phyloP scores from a whole-genome alignment of 2,113 vertebrate genomes.

The Brachyhypopomus gauderio region DNA sequence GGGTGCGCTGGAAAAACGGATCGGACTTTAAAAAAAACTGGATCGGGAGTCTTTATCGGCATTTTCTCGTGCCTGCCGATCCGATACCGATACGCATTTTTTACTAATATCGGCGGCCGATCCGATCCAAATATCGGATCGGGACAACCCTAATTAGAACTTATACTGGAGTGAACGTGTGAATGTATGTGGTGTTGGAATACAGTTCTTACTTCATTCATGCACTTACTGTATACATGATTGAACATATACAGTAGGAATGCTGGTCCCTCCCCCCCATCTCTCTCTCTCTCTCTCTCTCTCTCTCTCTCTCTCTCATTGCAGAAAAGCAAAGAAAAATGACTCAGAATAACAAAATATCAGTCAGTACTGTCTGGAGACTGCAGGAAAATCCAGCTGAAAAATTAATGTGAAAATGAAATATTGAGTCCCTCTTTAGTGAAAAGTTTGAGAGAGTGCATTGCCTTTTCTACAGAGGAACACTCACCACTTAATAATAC shows the following conservation, averaged over 20 bases:
- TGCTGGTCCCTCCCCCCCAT: background rate
- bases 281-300: constrained; percentile 4
- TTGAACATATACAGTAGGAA: background rate
- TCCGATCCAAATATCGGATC: no score
- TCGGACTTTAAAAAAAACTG: no score
- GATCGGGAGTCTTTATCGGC: no score
- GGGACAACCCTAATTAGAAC: no score
- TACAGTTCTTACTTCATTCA: background rate
- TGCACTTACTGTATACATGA: background rate
- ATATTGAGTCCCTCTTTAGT: constrained; percentile 55
- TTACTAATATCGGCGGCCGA: no score
- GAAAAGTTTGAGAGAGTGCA: constrained; percentile 60
- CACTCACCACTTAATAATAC: constrained; percentile 53
- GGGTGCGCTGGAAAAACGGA: no score
- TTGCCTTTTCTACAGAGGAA: constrained; percentile 51
- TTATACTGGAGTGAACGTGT: no score
- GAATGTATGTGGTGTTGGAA: no score
- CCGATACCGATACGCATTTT: no score
- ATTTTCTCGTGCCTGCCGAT: no score
- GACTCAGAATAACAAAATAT: constrained; percentile 56
- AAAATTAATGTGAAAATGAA: constrained; percentile 70
- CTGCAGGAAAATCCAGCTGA: constrained; percentile 60
- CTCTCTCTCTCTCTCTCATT: background rate
- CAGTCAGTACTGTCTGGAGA: constrained; percentile 61
- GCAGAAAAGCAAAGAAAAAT: constrained; percentile 50